Evolutionary conservation across 2,888 invertebrate genomes (phyloP).

Genomic region (Orchestes rusci): DNA sequence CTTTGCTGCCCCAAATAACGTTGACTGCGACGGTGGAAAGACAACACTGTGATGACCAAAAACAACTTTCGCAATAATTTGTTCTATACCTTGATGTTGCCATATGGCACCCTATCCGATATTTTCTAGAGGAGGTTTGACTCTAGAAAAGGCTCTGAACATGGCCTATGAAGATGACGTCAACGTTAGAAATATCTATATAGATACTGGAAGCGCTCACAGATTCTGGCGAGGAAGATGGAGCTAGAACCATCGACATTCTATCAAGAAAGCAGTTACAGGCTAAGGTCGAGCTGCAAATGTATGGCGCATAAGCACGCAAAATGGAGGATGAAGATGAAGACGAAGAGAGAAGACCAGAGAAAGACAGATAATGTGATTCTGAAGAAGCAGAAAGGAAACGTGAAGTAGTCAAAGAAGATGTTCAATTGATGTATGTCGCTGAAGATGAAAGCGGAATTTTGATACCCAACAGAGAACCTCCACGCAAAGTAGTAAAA

Average conservation of each 20-base stretch:
- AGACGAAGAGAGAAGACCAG: conserved; percentile 1
- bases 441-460: neutral
- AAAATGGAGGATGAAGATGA: neutral
- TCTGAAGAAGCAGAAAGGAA: neutral
- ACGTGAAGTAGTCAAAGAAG: neutral
- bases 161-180: neutral
- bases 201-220: neutral
- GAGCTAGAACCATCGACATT: neutral
- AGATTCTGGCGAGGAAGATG: neutral
- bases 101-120: neutral
- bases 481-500: too few relatives aligned
- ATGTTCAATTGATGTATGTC: neutral
- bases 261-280: conserved; percentile 3
- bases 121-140: neutral
- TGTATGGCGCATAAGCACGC: neutral
- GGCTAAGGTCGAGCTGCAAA: neutral
- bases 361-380: neutral
- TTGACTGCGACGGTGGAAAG: neutral
- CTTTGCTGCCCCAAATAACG: neutral
- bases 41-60: neutral
- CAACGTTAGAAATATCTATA: neutral
- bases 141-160: neutral
- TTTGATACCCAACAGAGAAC: neutral
- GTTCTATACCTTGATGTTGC: neutral
- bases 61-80: neutral